Evolutionary conservation across 2,113 vertebrate species (phyloP), one percentile per base, ranked within the genome.

Genomic region (Pterocles gutturalis): DNA sequence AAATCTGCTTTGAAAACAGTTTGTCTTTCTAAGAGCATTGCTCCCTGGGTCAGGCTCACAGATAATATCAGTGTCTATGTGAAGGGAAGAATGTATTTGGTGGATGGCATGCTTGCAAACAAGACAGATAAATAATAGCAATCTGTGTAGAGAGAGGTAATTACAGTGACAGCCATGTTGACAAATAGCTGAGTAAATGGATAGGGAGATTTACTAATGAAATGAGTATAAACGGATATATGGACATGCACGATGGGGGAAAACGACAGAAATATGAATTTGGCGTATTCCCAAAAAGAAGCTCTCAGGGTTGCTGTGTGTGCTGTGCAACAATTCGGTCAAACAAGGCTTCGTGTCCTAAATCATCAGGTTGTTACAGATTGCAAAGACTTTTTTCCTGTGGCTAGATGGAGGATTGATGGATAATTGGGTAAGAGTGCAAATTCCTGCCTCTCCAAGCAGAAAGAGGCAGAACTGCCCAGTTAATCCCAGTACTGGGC

Each of bases 51-150:
- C 71, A 95, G 78, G 53, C 89, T 88, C 54, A 28, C 66, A 16
- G 43, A 81, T 91, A 60, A 34, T 31, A 89, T 65, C 49, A 38
- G 80, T 54, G 85, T 24, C 55, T 55, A 8, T 7, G 26, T 43
- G 28, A 25, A 8, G 61, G 77, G 64, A 93, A 69, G 88, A 51
- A 66, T 33, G 71, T 58, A 26, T 87, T 95, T 91, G 62, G 65
- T 83, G 66, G 54, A 60, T 55, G 48, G 45, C 26, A 28, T 17
- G 1, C 41, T 49, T 58, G 64, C 90, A 94, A 93, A 93, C 10
- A 78, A 75, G 96, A 91, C 80, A 90, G 92, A 62, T 55, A 92
- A 96, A 95, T 95, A 89, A 82, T 10, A 94, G 93, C 83, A 79
- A 61, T 73, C 69, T 5, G 2, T 45, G 65, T 29, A 45, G 92